Percentiles rank a stretch among this genome's conserved stretches.
These are phyloP conservation scores for Micrasema longulum DNA, from an alignment of 1,140 invertebrate genomes.

Conservation along the genomic window DNA sequence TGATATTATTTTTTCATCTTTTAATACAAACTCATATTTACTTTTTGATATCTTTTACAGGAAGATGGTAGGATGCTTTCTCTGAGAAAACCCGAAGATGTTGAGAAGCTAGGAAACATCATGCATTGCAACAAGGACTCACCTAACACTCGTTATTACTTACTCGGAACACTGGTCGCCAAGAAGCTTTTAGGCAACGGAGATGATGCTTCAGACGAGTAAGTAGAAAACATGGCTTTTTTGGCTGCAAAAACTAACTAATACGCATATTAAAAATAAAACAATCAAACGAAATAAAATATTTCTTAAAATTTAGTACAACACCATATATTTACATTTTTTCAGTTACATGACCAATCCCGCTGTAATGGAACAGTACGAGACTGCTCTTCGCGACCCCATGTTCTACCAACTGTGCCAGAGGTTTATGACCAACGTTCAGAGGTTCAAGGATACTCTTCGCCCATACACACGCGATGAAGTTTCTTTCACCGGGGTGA, in stretches of 20 bases:
- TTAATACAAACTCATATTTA: too few species aligned
- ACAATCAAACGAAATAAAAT: too few species aligned
- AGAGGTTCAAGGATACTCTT: conserved; percentile 63
- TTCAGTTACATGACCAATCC: conserved; percentile 46
- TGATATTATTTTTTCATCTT: too few species aligned
- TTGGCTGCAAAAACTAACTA: neutral
- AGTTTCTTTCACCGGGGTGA: conserved; percentile 69
- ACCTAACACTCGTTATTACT: conserved; percentile 61
- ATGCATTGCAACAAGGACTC: conserved; percentile 69
- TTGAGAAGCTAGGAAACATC: conserved; percentile 69
- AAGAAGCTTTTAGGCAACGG: conserved; percentile 46
- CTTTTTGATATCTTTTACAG: conserved; percentile 11
- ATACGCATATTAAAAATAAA: too few species aligned
- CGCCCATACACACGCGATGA: conserved; percentile 65
- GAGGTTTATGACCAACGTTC: conserved; percentile 68
- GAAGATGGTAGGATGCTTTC: conserved; percentile 64
- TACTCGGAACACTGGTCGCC: conserved; percentile 56
- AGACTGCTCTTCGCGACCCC: conserved; percentile 66
- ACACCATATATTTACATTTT: too few species aligned
- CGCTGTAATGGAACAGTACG: conserved; percentile 62
- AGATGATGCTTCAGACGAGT: conserved; percentile 36
- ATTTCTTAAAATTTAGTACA: too few species aligned
- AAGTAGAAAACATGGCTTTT: conserved; percentile 24
- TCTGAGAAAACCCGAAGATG: conserved; percentile 68
- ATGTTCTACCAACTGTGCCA: conserved; percentile 69